These are phyloP conservation scores for Schmidtea mediterranea DNA, from an alignment of 1,140 invertebrate species.

Conservation along the genomic window DNA sequence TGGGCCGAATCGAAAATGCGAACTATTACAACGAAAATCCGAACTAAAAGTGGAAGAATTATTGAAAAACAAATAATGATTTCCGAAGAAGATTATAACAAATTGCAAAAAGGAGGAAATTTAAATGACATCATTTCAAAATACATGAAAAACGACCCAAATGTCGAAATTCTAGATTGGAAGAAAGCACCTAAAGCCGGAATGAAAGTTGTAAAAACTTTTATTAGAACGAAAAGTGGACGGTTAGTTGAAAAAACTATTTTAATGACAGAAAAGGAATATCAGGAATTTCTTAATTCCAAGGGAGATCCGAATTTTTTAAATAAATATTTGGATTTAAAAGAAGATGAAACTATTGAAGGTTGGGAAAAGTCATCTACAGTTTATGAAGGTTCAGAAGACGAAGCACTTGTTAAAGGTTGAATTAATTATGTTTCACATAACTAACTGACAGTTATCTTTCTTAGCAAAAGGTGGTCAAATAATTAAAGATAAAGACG, in stretches of 20 bases:
- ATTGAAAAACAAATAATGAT: constrained; percentile 19
- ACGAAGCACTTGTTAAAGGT: constrained; percentile 16
- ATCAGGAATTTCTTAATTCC: constrained; percentile 15
- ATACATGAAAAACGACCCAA: neutral
- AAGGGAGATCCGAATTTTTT: constrained; percentile 20
- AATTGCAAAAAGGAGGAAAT: constrained; percentile 14
- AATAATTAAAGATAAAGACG: constrained; percentile 18
- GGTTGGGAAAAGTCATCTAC: constrained; percentile 23
- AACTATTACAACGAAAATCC: constrained; percentile 22
- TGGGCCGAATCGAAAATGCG: constrained; percentile 9
- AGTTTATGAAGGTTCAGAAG: constrained; percentile 15
- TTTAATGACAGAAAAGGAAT: constrained; percentile 23
- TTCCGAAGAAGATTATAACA: constrained; percentile 20
- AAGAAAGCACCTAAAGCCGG: neutral
- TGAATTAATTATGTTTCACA: neutral
- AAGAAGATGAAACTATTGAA: constrained; percentile 20
- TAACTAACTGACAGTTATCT: neutral
- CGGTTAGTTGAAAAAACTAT: constrained; percentile 20
- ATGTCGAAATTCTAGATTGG: constrained; percentile 1
- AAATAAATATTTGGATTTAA: constrained; percentile 19
- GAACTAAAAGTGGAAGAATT: constrained; percentile 23
- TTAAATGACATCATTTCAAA: neutral
- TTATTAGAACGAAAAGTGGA: constrained; percentile 22
- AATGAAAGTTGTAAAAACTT: constrained; percentile 22
- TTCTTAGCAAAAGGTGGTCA: constrained; percentile 15